Evolutionary conservation across 2,113 vertebrate genomes (phyloP), one percentile per base, ranked within the genome.

Genomic region (Morone chrysops): DNA sequence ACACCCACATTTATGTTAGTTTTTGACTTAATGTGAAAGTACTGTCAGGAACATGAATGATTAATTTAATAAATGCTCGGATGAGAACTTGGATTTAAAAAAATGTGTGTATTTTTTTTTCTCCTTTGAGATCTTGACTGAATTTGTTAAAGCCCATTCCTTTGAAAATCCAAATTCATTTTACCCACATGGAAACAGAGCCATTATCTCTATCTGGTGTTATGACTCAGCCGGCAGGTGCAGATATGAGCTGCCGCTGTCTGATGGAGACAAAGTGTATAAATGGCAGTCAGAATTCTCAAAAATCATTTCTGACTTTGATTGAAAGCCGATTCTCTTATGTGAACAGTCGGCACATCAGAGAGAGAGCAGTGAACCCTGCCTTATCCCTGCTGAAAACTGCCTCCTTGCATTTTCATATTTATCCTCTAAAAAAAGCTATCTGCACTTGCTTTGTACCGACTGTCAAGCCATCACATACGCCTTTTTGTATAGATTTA

Each of bases 221-320:
- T 70, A 75, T 74, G 81, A 76, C 63, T 78, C 75, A 75, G 75
- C 54, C 67, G 81, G 90, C 73, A 86, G 88, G 79, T 88, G 85
- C 83, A 80, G 87, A 89, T 87, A 75, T 80, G 83, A 87, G 87
- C 78, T 22, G 77, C 68, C 1, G 31, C 75, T 25, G 80, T 78
- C 67, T 78, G 85, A 85, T 81, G 69, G 72, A 86, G 84, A 81
- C 83, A 82, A 77, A 89, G 60, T 48, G 25, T 74, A 71, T 80
- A 89, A 90, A 89, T 80, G 81, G 38, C 83, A 80, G 84, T 86
- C 86, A 79, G 81, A 85, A 84, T 90, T 80, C 54, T 47, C 56
- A 82, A 83, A 81, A 89, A 90, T 88, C 75, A 76, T 78, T 89
- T 67, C 71, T 88, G 87, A 93, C 89, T 88, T 90, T 90, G 89